These are phyloP conservation scores for Nineta flava DNA, from an alignment of 2,888 invertebrate genomes.

Conservation along the genomic window DNA sequence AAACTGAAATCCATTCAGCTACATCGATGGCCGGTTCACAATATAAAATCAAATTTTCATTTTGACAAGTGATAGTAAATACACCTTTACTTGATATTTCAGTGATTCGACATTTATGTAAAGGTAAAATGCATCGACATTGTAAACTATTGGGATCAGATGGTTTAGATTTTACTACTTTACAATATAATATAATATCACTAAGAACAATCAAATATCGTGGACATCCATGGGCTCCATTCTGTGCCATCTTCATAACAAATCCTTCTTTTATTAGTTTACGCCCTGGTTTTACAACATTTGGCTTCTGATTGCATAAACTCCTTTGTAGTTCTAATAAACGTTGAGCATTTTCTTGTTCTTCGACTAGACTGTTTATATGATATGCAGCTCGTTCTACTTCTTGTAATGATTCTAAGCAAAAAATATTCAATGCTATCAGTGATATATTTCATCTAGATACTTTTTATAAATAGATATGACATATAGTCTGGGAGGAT, in stretches of 20 bases:
- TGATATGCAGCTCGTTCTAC: constrained; percentile 52
- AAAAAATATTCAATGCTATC: constrained; percentile 8
- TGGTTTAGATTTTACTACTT: constrained; percentile 37
- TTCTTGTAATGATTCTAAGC: constrained; percentile 45
- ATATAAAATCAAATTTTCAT: constrained; percentile 38
- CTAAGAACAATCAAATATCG: constrained; percentile 54
- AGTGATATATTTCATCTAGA: background rate
- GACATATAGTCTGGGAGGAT: too few species aligned
- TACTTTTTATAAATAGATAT: too few species aligned
- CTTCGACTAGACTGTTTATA: constrained; percentile 54
- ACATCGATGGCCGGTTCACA: constrained; percentile 34
- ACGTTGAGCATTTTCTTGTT: constrained; percentile 54
- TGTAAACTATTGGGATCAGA: constrained; percentile 40
- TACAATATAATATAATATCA: constrained; percentile 60
- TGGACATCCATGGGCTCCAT: constrained; percentile 27
- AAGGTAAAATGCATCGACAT: constrained; percentile 49
- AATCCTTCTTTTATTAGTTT: constrained; percentile 50
- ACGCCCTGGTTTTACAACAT: constrained; percentile 51
- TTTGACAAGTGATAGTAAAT: constrained; percentile 42
- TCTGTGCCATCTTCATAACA: constrained; percentile 37
- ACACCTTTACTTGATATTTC: constrained; percentile 39
- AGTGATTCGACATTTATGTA: constrained; percentile 49
- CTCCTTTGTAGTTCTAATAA: constrained; percentile 50
- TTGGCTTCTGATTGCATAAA: constrained; percentile 41
- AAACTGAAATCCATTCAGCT: constrained; percentile 37